phyloP scores from a whole-genome alignment of 2,113 vertebrate genomes.

The Proterorhinus semilunaris region DNA sequence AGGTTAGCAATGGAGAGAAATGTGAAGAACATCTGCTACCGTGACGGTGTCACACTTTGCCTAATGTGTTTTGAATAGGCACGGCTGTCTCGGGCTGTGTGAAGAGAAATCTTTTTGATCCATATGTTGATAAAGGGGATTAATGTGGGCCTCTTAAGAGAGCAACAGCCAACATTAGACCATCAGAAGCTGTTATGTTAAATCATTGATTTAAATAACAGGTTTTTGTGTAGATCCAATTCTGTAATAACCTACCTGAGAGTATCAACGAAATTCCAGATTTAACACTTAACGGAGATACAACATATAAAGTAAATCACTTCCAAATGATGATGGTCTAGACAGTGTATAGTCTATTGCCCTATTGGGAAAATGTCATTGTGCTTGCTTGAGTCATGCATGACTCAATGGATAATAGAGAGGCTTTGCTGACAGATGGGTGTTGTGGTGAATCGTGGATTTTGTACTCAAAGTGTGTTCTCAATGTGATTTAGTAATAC shows the following conservation, averaged over 20 bases:
- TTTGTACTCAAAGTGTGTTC: slow-evolving; percentile 49
- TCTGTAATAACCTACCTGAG: not conserved
- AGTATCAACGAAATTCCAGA: no score
- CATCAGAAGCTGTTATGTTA: slow-evolving; percentile 2
- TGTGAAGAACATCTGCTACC: slow-evolving; percentile 75
- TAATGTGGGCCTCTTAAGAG: slow-evolving; percentile 50
- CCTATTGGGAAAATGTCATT: slow-evolving; percentile 78
- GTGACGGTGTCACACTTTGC: slow-evolving; percentile 71
- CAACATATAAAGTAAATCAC: slow-evolving; percentile 53
- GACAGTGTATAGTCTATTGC: slow-evolving; percentile 47
- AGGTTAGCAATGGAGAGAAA: slow-evolving; percentile 69
- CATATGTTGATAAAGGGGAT: slow-evolving; percentile 68
- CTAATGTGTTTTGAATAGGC: slow-evolving; percentile 73
- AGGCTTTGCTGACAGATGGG: slow-evolving; percentile 69
- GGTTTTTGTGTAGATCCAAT: not conserved
- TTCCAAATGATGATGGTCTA: slow-evolving; percentile 58
- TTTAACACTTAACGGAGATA: not conserved
- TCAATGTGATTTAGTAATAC: slow-evolving; percentile 66
- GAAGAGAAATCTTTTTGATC: slow-evolving; percentile 61
- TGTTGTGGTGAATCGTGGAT: slow-evolving; percentile 69
- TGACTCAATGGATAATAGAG: slow-evolving; percentile 61
- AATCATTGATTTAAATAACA: not conserved
- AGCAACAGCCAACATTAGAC: slow-evolving; percentile 22
- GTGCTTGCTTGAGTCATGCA: slow-evolving; percentile 56
- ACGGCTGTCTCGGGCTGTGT: slow-evolving; percentile 62